These are phyloP conservation scores for Stegastes partitus DNA, from an alignment of 2,113 vertebrate species.

Conservation along the genomic window DNA sequence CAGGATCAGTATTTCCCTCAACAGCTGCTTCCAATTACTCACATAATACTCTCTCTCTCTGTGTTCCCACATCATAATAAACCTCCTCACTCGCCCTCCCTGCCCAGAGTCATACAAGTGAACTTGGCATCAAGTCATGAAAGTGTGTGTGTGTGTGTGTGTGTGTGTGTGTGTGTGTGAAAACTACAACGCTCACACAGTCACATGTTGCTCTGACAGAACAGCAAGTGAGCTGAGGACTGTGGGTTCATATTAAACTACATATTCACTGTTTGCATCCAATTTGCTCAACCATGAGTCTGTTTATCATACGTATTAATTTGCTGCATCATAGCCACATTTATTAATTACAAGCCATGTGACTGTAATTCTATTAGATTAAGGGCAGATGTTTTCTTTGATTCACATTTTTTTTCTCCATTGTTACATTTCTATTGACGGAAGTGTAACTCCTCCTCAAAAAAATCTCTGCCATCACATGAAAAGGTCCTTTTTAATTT, in stretches of 20 bases:
- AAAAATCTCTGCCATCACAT: too few relatives aligned
- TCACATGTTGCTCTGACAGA: neutral
- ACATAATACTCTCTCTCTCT: conserved; percentile 30
- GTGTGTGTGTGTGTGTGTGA: neutral
- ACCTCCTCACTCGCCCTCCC: conserved; percentile 15
- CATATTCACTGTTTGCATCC: too few relatives aligned
- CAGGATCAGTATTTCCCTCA: conserved; percentile 32
- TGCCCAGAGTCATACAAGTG: conserved; percentile 2
- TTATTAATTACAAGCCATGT: too few relatives aligned
- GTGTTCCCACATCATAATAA: conserved; percentile 24
- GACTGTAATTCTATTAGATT: too few relatives aligned
- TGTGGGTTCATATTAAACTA: too few relatives aligned
- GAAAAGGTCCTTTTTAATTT: conserved; percentile 3
- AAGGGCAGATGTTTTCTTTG: too few relatives aligned
- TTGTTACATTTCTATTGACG: too few relatives aligned
- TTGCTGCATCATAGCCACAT: too few relatives aligned
- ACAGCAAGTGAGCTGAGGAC: neutral
- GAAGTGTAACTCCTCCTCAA: too few relatives aligned
- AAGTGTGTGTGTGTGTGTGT: neutral
- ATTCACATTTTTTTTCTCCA: too few relatives aligned
- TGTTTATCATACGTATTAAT: too few relatives aligned
- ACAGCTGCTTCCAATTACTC: conserved; percentile 66
- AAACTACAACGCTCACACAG: neutral
- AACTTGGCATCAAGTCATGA: conserved; percentile 3
- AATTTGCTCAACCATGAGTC: too few relatives aligned